Evolutionary conservation across 2,113 vertebrate species (phyloP).

Genomic region (Nothocercus nigrocapillus): DNA sequence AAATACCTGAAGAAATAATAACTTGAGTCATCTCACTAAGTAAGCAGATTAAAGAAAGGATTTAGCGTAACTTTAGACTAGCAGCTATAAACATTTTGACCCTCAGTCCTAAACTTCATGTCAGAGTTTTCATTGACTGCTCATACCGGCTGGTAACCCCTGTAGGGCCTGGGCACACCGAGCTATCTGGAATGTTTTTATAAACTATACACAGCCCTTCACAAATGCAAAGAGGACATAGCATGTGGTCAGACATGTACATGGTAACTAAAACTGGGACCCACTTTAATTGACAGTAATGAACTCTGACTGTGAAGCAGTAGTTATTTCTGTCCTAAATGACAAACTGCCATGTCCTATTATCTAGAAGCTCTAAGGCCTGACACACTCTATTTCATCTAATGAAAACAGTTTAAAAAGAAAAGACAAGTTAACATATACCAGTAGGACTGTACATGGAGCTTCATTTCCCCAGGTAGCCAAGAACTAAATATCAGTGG

Average conservation of each 20-base stretch:
- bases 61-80: not conserved
- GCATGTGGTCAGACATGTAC: not conserved
- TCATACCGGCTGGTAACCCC: not conserved
- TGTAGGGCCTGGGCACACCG: not conserved
- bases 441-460: not conserved
- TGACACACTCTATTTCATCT: conserved; percentile 56
- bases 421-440: conserved; percentile 50
- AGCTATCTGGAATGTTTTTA: not conserved
- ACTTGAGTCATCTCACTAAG: not conserved
- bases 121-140: not conserved
- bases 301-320: conserved; percentile 45
- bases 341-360: conserved; percentile 63
- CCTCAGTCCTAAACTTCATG: not conserved
- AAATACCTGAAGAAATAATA: not conserved
- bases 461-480: conserved; percentile 14
- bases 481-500: not conserved
- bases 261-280: not conserved
- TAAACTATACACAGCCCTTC: not conserved
- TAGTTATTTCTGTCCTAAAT: conserved; percentile 63
- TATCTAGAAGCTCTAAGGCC: conserved; percentile 36
- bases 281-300: conserved; percentile 48
- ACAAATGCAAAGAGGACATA: not conserved
- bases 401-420: conserved; percentile 36
- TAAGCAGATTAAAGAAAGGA: not conserved
- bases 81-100: not conserved